Evolutionary conservation across 2,797 vertebrate genomes (phyloP), one percentile per base, ranked within the genome.

Genomic region (Choloepus didactylus): DNA sequence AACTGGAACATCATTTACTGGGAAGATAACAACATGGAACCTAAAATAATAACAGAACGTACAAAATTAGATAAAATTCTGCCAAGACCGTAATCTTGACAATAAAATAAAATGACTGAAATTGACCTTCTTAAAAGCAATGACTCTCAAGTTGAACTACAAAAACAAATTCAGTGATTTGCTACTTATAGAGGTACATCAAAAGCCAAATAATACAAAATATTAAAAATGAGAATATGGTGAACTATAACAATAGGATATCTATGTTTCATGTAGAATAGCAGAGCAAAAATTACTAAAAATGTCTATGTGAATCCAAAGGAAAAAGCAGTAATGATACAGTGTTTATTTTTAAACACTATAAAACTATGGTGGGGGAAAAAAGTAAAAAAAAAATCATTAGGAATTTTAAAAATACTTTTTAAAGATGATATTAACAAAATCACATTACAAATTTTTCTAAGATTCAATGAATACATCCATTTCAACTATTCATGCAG

Each of bases 141-240:
- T 62, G 0, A 8, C 46, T 94, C 21, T 56, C 46, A 64, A 69
- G 80, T 21, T 89, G 35, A 75, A 89, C 14, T 44, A 29, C 15
- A 91, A 77, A 87, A 56, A 18, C 31, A 81, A 59, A 80, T 85
- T 73, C 82, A 86, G 35, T 64, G 69, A 75, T 44, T 46, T 75
- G 5, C 9, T 35, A 4, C 29, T 35, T 67, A 67, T 23, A 59
- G 10, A 75, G n/a, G 62, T 59, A 44, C 15, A 72, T 41, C 31
- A 69, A 23, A 51, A 49, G 25, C 56, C 56, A 89, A 70, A 77
- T 64, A 86, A 27, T 54, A 35, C 1, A 31, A 88, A 67, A 59
- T 23, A 19, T 23, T 4, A 46, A 75, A 84, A 92, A 41, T 94
- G 62, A 89, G 11, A 60, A n/a, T 73, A 54, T 0, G 4, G 21